A percentile compares a stretch with the other conserved stretches of the same genome.
Evolutionary conservation across 2,888 invertebrate species (phyloP).

Genomic region (Dromius quadrimaculatus): DNA sequence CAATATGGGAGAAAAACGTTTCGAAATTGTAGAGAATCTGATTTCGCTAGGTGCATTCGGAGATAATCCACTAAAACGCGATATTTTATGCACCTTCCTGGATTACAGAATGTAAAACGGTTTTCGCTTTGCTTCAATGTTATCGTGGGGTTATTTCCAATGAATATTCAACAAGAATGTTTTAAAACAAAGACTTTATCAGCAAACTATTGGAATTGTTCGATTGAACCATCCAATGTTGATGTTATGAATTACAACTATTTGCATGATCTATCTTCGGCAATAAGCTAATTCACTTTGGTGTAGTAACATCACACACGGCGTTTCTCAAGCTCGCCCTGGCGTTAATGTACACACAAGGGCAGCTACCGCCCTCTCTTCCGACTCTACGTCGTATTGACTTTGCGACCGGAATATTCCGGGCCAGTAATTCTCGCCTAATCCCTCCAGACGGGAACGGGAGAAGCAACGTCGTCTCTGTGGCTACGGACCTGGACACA

Average conservation of each 20-base stretch:
- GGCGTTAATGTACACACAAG: constrained; percentile 40
- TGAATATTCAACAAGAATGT: too few relatives aligned
- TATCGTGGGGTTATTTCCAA: too few relatives aligned
- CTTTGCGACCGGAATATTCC: constrained; percentile 50
- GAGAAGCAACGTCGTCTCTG: not conserved
- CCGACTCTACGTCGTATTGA: constrained; percentile 28
- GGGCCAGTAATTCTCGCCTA: constrained; percentile 46
- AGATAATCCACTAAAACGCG: too few relatives aligned
- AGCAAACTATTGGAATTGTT: too few relatives aligned
- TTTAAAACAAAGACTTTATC: too few relatives aligned
- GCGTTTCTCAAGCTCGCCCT: not conserved
- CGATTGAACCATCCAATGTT: constrained; percentile 31
- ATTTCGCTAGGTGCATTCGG: too few relatives aligned
- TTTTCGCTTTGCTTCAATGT: too few relatives aligned
- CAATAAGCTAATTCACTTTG: constrained; percentile 48
- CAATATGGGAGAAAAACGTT: too few relatives aligned
- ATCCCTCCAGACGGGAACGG: constrained; percentile 36
- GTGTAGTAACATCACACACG: not conserved
- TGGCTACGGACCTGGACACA: constrained; percentile 6
- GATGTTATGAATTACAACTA: constrained; percentile 45
- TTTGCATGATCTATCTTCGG: constrained; percentile 36
- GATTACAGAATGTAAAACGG: too few relatives aligned
- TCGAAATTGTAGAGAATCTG: too few relatives aligned
- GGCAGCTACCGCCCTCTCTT: not conserved
- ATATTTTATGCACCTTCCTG: too few relatives aligned